phyloP scores from a whole-genome alignment of 2,888 invertebrate species.

The Clitarchus hookeri region DNA sequence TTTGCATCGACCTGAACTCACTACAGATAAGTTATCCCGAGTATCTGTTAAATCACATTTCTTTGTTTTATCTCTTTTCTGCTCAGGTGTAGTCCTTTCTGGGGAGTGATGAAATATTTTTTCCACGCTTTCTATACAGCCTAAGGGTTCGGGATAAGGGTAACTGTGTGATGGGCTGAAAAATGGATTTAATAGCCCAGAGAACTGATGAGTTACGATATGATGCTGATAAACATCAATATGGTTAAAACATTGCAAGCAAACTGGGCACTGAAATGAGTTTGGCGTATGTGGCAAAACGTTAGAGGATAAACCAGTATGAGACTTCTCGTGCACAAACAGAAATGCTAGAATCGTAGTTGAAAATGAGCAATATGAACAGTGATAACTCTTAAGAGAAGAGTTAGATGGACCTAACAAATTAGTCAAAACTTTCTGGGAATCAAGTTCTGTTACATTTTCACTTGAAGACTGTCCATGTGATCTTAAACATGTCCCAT shows the following conservation, averaged over 20 bases:
- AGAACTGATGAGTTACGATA: conserved; percentile 62
- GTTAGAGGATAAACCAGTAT: conserved; percentile 56
- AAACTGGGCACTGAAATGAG: conserved; percentile 63
- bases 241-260: conserved; percentile 62
- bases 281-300: conserved; percentile 39
- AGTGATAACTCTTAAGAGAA: conserved; percentile 78
- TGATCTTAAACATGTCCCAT: conserved; percentile 50
- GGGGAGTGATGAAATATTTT: conserved; percentile 24
- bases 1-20: conserved; percentile 37
- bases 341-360: conserved; percentile 88
- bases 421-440: conserved; percentile 60
- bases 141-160: neutral
- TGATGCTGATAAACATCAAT: conserved; percentile 66
- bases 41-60: neutral
- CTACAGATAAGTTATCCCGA: conserved; percentile 24
- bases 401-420: conserved; percentile 60
- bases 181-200: conserved; percentile 47
- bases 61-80: neutral
- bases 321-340: conserved; percentile 90
- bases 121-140: neutral
- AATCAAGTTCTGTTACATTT: conserved; percentile 50
- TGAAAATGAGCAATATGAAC: conserved; percentile 87
- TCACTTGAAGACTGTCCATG: conserved; percentile 48
- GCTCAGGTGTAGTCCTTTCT: neutral
- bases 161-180: neutral